Percentiles rank a stretch among this genome's conserved stretches.
phyloP scores from a whole-genome alignment of 2,888 invertebrate species.

The Gonocerus acuteangulatus region DNA sequence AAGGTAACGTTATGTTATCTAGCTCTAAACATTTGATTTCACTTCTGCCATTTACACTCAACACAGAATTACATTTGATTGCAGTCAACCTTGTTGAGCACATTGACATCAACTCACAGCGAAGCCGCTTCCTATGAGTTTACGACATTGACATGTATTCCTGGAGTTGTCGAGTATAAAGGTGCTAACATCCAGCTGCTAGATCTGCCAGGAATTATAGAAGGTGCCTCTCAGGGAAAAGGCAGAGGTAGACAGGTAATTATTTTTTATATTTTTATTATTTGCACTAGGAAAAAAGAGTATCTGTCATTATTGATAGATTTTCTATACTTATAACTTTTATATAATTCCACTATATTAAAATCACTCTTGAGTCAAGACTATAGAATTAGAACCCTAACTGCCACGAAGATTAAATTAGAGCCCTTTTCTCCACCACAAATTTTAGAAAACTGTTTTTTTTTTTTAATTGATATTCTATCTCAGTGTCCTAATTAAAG shows the following conservation, averaged over 20 bases:
- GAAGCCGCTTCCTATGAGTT: slow-evolving; percentile 98
- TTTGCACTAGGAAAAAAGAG: too few species aligned
- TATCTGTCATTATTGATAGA: too few species aligned
- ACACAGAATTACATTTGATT: slow-evolving; percentile 33
- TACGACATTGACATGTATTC: slow-evolving; percentile 97
- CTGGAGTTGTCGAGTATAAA: slow-evolving; percentile 96
- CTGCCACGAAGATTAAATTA: too few species aligned
- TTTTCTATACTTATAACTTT: too few species aligned
- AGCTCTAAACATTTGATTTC: neutral
- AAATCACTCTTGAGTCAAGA: neutral
- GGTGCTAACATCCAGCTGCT: slow-evolving; percentile 97
- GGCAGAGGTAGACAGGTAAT: slow-evolving; percentile 75
- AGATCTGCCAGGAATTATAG: slow-evolving; percentile 98
- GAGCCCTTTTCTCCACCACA: too few species aligned
- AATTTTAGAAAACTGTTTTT: too few species aligned
- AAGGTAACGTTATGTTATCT: slow-evolving; percentile 53
- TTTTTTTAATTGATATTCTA: too few species aligned
- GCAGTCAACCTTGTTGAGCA: slow-evolving; percentile 88
- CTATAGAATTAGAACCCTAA: too few species aligned
- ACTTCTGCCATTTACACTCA: neutral
- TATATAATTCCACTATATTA: neutral
- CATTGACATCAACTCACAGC: slow-evolving; percentile 90
- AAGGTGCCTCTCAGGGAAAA: slow-evolving; percentile 94
- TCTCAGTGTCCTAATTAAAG: too few species aligned
- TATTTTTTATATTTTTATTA: neutral